A percentile compares a stretch with the other conserved stretches of the same genome.
These are phyloP conservation scores for Enteromius thamalakanensis DNA, from an alignment of 2,797 vertebrate species.

Conservation along the genomic window DNA sequence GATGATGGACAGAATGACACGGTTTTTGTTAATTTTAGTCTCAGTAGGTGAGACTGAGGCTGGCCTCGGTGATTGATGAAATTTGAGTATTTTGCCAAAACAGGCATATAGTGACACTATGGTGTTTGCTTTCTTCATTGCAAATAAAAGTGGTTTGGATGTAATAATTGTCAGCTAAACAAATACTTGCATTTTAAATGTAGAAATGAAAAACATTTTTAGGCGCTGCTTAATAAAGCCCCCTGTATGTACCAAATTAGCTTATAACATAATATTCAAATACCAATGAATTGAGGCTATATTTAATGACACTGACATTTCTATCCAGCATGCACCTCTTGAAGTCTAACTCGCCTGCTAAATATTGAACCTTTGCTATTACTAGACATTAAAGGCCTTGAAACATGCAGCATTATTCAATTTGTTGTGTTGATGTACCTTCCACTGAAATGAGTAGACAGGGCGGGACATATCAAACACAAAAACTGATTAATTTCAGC, in stretches of 20 bases:
- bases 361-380: background rate
- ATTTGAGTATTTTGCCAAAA: background rate
- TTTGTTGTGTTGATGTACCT: background rate
- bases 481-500: background rate
- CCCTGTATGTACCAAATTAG: background rate
- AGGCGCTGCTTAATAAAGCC: background rate
- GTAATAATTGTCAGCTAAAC: background rate
- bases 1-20: slow-evolving; percentile 65
- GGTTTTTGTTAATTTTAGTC: background rate
- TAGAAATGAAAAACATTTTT: background rate
- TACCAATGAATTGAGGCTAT: background rate
- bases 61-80: background rate
- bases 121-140: background rate
- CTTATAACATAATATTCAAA: background rate
- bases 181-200: background rate
- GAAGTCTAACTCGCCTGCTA: background rate
- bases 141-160: background rate
- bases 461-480: background rate
- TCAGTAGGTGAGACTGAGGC: background rate
- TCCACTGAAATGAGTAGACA: background rate
- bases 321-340: background rate
- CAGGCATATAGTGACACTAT: background rate
- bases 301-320: background rate
- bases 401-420: background rate
- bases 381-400: background rate